Conservation (phyloP, 1,140 invertebrate genomes). For the Calephelis nemesis region DNA sequence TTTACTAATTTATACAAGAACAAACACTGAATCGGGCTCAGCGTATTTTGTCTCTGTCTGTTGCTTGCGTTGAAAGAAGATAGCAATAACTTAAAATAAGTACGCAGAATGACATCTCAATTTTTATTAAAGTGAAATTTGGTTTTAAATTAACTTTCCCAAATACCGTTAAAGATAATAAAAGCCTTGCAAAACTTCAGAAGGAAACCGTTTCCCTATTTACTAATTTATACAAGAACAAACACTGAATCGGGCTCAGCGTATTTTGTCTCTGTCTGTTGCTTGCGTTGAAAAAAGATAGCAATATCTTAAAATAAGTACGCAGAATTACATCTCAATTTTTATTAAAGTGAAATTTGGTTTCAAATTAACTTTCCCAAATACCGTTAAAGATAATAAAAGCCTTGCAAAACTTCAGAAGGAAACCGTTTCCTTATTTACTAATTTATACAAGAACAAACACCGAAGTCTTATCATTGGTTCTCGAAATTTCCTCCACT, state of each 20-base stretch:
- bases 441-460: constrained; percentile 17
- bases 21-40: constrained; percentile 6
- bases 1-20: constrained; percentile 15
- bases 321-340: too few species aligned
- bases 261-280: too few species aligned
- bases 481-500: constrained; percentile 11
- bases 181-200: background rate
- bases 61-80: too few species aligned
- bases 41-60: too few species aligned
- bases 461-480: constrained; percentile 14
- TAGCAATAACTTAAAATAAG: too few species aligned
- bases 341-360: too few species aligned
- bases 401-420: background rate
- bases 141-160: background rate
- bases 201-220: background rate
- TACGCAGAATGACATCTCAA: too few species aligned
- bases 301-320: too few species aligned
- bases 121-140: too few species aligned
- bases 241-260: too few species aligned
- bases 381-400: constrained; percentile 11
- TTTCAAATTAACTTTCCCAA: background rate
- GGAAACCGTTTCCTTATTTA: background rate
- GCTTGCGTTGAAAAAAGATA: too few species aligned
- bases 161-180: constrained; percentile 11
- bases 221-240: constrained; percentile 14